Evolutionary conservation across 2,888 invertebrate genomes (phyloP), one percentile per base, ranked within the genome.

Genomic region (Ptychoptera contaminata): DNA sequence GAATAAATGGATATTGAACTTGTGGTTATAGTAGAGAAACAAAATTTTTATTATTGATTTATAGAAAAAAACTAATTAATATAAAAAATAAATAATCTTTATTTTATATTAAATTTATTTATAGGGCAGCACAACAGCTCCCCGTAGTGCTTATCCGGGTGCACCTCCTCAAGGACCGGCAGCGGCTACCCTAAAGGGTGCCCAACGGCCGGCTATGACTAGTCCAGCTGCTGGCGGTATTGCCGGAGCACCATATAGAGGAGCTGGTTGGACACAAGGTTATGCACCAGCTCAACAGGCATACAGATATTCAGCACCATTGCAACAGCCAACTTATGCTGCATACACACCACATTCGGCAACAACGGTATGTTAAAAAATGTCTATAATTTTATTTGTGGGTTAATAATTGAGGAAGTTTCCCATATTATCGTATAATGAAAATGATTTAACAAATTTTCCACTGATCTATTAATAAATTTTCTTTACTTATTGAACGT

Each of bases 201-300:
- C 58, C 54, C 64, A 61, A 53, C 58, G 62, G 55, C 60, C 64
- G 58, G 61, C 62, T 55, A 66, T 66, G 65, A 65, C 62, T 54
- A 66, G 65, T 58, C 65, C 65, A 56, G 65, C 65, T 54, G 62
- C 65, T 56, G 59, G 63, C 55, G 64, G 63, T 49, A 59, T 65
- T 56, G 59, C 65, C 54, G 63, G 62, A 52, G 61, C 63, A 50
- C 61, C 59, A 43, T 66, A 65, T 53, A 60, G 66, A 53, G 64
- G 63, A 54, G 62, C 65, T 51, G 60, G 60, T 57, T 65, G 65
- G 65, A 61, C 65, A 52, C 66, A 64, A 55, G 65, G 62, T 43
- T 66, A 65, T 55, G 61, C 64, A 53, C 62, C 64, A 47, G 58
- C 61, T 49, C 63, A 64, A 55, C 62, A 58, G 48, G 59, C 65